A percentile compares a stretch with the other conserved stretches of the same genome.
Conservation (phyloP, 1,140 invertebrate species). For the Hyphantria cunea region DNA sequence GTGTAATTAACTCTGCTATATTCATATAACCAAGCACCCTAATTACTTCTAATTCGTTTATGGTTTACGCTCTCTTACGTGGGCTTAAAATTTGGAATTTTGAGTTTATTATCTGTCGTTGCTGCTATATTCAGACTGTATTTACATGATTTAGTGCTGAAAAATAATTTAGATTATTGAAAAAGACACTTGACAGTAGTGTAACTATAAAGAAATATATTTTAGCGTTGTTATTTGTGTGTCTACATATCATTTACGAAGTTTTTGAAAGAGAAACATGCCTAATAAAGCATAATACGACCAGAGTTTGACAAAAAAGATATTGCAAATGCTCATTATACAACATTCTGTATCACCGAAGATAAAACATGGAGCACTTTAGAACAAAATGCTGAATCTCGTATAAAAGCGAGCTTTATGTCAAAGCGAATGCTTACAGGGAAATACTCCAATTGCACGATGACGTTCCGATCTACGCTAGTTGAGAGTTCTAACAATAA, state of each 20-base stretch:
- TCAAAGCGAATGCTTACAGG: slow-evolving; percentile 24
- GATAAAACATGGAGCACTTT: slow-evolving; percentile 21
- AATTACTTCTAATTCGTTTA: slow-evolving; percentile 10
- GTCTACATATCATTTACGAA: too few relatives aligned
- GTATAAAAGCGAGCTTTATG: slow-evolving; percentile 22
- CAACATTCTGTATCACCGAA: too few relatives aligned
- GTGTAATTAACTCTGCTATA: slow-evolving; percentile 8
- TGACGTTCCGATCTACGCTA: slow-evolving; percentile 10
- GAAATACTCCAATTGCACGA: slow-evolving; percentile 17
- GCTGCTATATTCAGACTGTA: too few relatives aligned
- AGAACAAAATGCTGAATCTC: slow-evolving; percentile 19
- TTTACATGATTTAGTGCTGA: too few relatives aligned
- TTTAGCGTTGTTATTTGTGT: too few relatives aligned
- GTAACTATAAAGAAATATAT: too few relatives aligned
- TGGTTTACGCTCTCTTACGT: slow-evolving; percentile 1
- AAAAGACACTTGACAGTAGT: too few relatives aligned
- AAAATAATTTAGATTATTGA: too few relatives aligned
- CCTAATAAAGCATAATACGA: too few relatives aligned
- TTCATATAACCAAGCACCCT: slow-evolving; percentile 4
- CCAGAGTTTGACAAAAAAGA: too few relatives aligned
- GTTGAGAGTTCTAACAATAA: slow-evolving; percentile 7
- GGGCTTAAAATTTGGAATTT: background rate
- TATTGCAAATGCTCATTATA: too few relatives aligned
- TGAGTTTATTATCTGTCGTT: background rate
- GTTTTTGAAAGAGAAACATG: too few relatives aligned